These are phyloP conservation scores for Flexamia atlantica DNA, from an alignment of 2,888 invertebrate species.

Conservation along the genomic window DNA sequence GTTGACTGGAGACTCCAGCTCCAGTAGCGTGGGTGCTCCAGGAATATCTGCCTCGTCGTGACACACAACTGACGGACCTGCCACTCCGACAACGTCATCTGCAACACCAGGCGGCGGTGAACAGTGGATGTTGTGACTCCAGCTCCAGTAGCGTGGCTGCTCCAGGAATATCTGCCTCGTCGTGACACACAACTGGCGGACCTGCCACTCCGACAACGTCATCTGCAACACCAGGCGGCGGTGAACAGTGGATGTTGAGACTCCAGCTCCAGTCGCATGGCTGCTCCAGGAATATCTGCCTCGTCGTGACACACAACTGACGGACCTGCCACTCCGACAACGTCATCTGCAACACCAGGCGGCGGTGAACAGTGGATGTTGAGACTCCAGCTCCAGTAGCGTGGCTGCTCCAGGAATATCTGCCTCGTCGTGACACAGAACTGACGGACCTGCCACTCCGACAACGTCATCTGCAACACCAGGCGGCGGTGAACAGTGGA, in stretches of 20 bases:
- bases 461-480: conserved; percentile 68
- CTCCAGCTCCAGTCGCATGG: too few species aligned
- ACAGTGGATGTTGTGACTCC: conserved; percentile 68
- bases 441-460: conserved; percentile 74
- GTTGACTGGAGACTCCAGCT: conserved; percentile 76
- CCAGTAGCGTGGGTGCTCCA: conserved; percentile 76
- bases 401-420: conserved; percentile 72
- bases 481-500: conserved; percentile 68
- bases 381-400: too few species aligned
- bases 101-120: conserved; percentile 24
- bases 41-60: conserved; percentile 70
- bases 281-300: conserved; percentile 70
- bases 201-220: too few species aligned
- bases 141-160: too few species aligned
- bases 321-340: conserved; percentile 73
- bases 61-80: conserved; percentile 75
- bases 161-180: too few species aligned
- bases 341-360: conserved; percentile 67
- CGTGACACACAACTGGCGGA: too few species aligned
- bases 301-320: conserved; percentile 74
- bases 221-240: too few species aligned
- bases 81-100: conserved; percentile 70
- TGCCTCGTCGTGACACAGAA: conserved; percentile 74
- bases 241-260: too few species aligned
- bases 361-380: conserved; percentile 66